Base-by-base conservation (phyloP, 2,888 invertebrate genomes). In the Drosophila borealis region DNA sequence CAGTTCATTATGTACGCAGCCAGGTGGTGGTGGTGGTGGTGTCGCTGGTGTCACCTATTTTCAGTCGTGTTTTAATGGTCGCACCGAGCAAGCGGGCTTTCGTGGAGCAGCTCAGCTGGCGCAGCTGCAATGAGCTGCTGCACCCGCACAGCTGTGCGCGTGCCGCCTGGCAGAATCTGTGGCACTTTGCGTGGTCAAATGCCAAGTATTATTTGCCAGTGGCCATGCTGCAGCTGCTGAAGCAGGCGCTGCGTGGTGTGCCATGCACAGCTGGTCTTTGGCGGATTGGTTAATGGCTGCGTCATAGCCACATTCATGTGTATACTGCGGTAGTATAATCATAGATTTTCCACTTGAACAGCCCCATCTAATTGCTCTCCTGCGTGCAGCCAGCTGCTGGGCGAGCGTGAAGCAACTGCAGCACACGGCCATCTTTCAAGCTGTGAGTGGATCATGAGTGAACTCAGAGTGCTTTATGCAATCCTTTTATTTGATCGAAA, bases 191-290 rank as follows among this genome's bases (percentile, higher is more conserved):
- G 3, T 33, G 69, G 46, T 86, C 87, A 10, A 87, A 81, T 70
- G 41, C 73, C 0, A 88, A 88, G 57, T 89, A 83, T 36, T 90
- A 87, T 69, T 60, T 80, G 13, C 89, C 90, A 1, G 50, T 90
- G 48, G 80, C 74, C 11, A 4, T 81, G 81, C 48, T 90, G 8
- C 82, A 89, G 10, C 42, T 81, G 8, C 3, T 87, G 0, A 63
- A 80, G 39, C 82, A 75, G 36, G 45, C 54, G 4, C 11, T 83
- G 13, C 71, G 64, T 4, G 77, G 57, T 89, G 6, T 51, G 59
- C 64, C 87, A 89, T 36, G 29, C 63, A 0, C 77, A 80, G 33
- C 36, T 80, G 11, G 63, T 82, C 11, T 36, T 80, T 0, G 64
- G 67, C 0, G 90, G 87, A 5, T 49, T 79, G 11, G 6, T 57